phyloP scores from a whole-genome alignment of 2,797 vertebrate species.

The Denticeps clupeoides region DNA sequence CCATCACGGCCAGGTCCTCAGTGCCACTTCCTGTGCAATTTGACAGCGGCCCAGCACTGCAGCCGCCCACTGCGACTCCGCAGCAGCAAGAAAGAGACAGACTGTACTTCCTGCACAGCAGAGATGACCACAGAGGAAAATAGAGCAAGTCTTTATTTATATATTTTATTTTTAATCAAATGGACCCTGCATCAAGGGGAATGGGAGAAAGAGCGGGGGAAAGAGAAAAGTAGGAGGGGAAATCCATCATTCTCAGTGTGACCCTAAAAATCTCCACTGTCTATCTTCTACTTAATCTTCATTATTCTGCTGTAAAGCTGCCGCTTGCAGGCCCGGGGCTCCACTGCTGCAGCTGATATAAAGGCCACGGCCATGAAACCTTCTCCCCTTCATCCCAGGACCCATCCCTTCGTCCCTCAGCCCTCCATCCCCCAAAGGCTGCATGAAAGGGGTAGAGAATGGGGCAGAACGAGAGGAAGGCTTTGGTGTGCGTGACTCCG shows the following conservation, averaged over 20 bases:
- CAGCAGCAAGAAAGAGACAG: too few relatives aligned
- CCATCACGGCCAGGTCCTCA: too few relatives aligned
- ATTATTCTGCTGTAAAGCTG: slow-evolving; percentile 46
- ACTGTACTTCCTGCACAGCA: too few relatives aligned
- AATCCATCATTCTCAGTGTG: slow-evolving; percentile 30
- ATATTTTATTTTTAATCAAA: slow-evolving; percentile 45
- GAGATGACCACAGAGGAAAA: neutral
- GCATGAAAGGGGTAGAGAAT: neutral
- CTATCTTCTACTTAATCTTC: slow-evolving; percentile 50
- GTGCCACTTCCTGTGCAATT: neutral
- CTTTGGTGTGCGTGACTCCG: slow-evolving; percentile 15
- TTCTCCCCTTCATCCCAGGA: slow-evolving; percentile 8
- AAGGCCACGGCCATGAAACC: slow-evolving; percentile 26
- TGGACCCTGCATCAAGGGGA: slow-evolving; percentile 21
- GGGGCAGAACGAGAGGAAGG: slow-evolving; percentile 15
- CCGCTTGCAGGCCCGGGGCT: slow-evolving; percentile 16
- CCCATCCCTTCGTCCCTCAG: neutral
- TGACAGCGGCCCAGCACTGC: neutral
- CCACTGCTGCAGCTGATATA: slow-evolving; percentile 13
- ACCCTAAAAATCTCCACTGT: slow-evolving; percentile 37
- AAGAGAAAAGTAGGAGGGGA: slow-evolving; percentile 24
- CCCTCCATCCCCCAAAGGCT: neutral
- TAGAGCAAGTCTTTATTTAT: neutral
- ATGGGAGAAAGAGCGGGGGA: slow-evolving; percentile 5
- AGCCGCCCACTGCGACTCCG: too few relatives aligned